Percentiles rank a stretch among this genome's conserved stretches.
phyloP scores from a whole-genome alignment of 2,888 invertebrate genomes.

The Leptinotarsa tumamoca region DNA sequence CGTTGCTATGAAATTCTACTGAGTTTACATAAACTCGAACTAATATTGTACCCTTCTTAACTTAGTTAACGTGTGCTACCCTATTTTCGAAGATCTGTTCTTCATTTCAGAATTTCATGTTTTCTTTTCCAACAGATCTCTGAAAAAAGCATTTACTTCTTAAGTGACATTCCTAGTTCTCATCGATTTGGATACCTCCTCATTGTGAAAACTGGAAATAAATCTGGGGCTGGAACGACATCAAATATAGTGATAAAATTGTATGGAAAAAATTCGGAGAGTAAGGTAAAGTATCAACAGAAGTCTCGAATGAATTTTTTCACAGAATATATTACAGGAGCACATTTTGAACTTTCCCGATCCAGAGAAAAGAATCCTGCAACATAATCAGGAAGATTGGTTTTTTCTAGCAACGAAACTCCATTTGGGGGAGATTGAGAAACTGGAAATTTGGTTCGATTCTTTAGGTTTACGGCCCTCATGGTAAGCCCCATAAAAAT shows the following conservation, averaged over 20 bases:
- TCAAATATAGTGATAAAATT: slow-evolving; percentile 53
- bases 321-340: slow-evolving; percentile 41
- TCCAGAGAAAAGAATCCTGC: slow-evolving; percentile 51
- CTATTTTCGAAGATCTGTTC: not conserved
- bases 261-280: slow-evolving; percentile 47
- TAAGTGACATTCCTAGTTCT: slow-evolving; percentile 47
- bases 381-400: slow-evolving; percentile 52
- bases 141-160: slow-evolving; percentile 42
- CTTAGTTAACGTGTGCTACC: too few relatives aligned
- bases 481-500: slow-evolving; percentile 47
- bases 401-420: slow-evolving; percentile 54
- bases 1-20: too few relatives aligned
- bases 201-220: slow-evolving; percentile 50
- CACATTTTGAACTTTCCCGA: slow-evolving; percentile 59
- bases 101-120: slow-evolving; percentile 6
- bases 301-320: too few relatives aligned
- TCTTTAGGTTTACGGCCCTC: slow-evolving; percentile 51
- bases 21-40: too few relatives aligned
- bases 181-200: slow-evolving; percentile 51
- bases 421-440: slow-evolving; percentile 51
- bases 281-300: slow-evolving; percentile 40
- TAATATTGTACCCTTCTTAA: too few relatives aligned
- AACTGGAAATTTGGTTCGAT: slow-evolving; percentile 56
- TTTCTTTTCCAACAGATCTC: slow-evolving; percentile 7
- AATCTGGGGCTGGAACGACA: slow-evolving; percentile 51